These are phyloP conservation scores for Solenodon paradoxus DNA, from an alignment of 2,113 vertebrate species.

Conservation along the genomic window DNA sequence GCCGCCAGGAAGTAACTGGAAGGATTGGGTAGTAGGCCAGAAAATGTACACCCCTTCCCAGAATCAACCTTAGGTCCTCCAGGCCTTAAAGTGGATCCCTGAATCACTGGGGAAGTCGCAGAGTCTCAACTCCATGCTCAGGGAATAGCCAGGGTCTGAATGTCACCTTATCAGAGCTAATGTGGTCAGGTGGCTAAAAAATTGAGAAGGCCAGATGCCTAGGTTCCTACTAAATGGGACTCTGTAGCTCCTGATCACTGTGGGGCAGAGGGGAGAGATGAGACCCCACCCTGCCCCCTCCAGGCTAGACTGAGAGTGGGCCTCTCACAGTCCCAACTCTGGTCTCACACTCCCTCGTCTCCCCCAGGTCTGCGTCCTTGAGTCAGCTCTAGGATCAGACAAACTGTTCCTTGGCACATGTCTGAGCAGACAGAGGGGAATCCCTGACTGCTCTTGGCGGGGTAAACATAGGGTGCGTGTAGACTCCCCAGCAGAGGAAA, in stretches of 20 bases:
- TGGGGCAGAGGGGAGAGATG: neutral
- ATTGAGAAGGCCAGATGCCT: neutral
- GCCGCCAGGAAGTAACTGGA: neutral
- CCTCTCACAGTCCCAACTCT: neutral
- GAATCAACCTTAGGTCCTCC: neutral
- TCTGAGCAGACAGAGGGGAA: slow-evolving; percentile 19
- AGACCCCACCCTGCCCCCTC: neutral
- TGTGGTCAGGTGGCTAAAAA: neutral
- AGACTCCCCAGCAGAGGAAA: neutral
- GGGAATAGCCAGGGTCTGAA: neutral
- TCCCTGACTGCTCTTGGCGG: neutral
- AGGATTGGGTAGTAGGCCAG: neutral
- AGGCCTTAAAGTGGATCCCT: neutral
- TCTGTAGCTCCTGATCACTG: neutral
- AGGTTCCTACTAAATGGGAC: neutral
- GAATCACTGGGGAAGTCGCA: neutral
- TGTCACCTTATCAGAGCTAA: neutral
- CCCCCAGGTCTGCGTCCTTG: neutral
- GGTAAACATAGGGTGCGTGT: neutral
- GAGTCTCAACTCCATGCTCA: neutral
- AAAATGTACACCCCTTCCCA: neutral
- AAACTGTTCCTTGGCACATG: neutral
- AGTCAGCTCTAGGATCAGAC: neutral
- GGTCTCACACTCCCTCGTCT: neutral
- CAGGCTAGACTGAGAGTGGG: neutral